A percentile compares a stretch with the other conserved stretches of the same genome.
Conservation (phyloP, 1,140 invertebrate genomes). For the Drosophila tropicalis region DNA sequence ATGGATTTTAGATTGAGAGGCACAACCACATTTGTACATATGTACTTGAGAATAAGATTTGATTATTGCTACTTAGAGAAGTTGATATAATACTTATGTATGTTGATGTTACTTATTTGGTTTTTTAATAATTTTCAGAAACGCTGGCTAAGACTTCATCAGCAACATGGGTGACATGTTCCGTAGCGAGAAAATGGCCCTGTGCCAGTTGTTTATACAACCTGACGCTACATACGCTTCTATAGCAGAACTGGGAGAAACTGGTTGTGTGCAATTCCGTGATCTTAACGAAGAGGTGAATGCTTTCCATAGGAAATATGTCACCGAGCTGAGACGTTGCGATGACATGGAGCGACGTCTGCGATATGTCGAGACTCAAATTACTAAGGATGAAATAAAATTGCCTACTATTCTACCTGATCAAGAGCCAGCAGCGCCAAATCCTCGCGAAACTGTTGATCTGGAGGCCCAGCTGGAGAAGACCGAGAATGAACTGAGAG, state of each 20-base stretch:
- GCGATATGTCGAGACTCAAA: slow-evolving; percentile 96
- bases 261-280: slow-evolving; percentile 94
- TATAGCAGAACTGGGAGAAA: slow-evolving; percentile 94
- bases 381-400: slow-evolving; percentile 93
- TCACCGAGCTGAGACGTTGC: slow-evolving; percentile 95
- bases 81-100: too few relatives aligned
- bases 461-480: slow-evolving; percentile 94
- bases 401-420: slow-evolving; percentile 93
- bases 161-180: slow-evolving; percentile 90
- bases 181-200: slow-evolving; percentile 93
- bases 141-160: slow-evolving; percentile 18
- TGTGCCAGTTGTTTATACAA: slow-evolving; percentile 95
- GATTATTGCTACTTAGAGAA: too few relatives aligned
- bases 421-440: slow-evolving; percentile 97
- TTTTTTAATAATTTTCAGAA: slow-evolving; percentile 30
- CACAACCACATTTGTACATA: too few relatives aligned
- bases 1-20: neutral
- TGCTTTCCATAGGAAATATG: slow-evolving; percentile 97
- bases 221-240: slow-evolving; percentile 95
- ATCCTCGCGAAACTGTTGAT: slow-evolving; percentile 97
- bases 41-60: too few relatives aligned
- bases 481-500: slow-evolving; percentile 95
- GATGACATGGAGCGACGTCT: slow-evolving; percentile 98
- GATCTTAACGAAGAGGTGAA: slow-evolving; percentile 97
- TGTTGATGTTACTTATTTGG: too few relatives aligned